Percentiles rank a stretch among this genome's conserved stretches.
Evolutionary conservation across 2,888 invertebrate genomes (phyloP).

Genomic region (Pasiphila rectangulata): DNA sequence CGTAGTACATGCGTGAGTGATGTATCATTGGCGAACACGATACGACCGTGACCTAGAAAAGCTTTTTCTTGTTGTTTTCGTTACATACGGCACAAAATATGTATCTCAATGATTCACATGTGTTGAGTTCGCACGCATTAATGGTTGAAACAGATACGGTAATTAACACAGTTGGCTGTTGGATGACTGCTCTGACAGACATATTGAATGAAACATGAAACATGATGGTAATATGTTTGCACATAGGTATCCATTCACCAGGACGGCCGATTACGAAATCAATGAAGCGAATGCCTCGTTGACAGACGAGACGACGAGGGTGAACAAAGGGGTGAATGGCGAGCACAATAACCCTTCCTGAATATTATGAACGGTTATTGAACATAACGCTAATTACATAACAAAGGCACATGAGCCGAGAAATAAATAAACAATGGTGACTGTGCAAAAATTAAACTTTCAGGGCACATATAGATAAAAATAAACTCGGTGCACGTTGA

Average conservation of each 20-base stretch:
- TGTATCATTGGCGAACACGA: slow-evolving; percentile 39
- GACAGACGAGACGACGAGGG: slow-evolving; percentile 47
- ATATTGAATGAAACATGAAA: slow-evolving; percentile 38
- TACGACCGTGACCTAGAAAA: slow-evolving; percentile 45
- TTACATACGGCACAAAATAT: slow-evolving; percentile 7
- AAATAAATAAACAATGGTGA: background rate
- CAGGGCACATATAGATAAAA: too few relatives aligned
- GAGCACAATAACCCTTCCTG: slow-evolving; percentile 61
- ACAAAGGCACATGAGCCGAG: slow-evolving; percentile 35
- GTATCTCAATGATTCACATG: slow-evolving; percentile 21
- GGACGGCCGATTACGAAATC: slow-evolving; percentile 50
- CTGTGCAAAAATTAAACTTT: too few relatives aligned
- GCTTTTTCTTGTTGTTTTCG: slow-evolving; percentile 16
- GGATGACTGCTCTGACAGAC: slow-evolving; percentile 39
- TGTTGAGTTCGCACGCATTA: slow-evolving; percentile 21
- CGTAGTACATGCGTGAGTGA: slow-evolving; percentile 42
- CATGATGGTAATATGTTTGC: slow-evolving; percentile 40
- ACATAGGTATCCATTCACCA: slow-evolving; percentile 43
- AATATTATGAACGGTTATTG: slow-evolving; percentile 49
- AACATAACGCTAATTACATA: slow-evolving; percentile 50
- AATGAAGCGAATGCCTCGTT: slow-evolving; percentile 51
- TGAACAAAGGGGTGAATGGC: slow-evolving; percentile 53
- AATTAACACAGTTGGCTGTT: slow-evolving; percentile 39
- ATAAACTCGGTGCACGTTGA: slow-evolving; percentile 14
- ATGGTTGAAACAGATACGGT: slow-evolving; percentile 31